phyloP scores from a whole-genome alignment of 2,797 vertebrate species.

The Luscinia megarhynchos region DNA sequence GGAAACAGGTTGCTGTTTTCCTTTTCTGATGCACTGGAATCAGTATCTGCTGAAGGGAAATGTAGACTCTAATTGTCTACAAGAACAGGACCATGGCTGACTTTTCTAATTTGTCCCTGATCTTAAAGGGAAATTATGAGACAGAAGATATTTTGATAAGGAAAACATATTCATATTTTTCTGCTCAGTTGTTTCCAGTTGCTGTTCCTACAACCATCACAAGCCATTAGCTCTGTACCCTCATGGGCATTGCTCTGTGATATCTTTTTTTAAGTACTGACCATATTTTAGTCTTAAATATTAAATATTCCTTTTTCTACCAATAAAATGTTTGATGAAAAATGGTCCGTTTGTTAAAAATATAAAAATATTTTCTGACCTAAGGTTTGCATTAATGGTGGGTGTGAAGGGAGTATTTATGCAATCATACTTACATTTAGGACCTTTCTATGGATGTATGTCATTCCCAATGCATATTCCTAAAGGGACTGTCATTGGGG shows the following conservation, averaged over 20 bases:
- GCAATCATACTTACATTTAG: not conserved
- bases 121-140: not conserved
- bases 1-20: not conserved
- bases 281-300: not conserved
- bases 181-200: not conserved
- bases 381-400: not conserved
- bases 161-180: not conserved
- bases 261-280: not conserved
- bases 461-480: not conserved
- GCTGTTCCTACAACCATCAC: not conserved
- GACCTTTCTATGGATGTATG: not conserved
- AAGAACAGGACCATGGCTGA: not conserved
- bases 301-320: not conserved
- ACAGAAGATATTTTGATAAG: not conserved
- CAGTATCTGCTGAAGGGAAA: not conserved
- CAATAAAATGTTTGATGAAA: not conserved
- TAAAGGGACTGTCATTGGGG: not conserved
- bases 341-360: not conserved
- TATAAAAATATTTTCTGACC: not conserved
- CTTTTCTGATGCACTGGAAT: not conserved
- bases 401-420: not conserved
- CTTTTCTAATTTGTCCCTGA: not conserved
- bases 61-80: not conserved
- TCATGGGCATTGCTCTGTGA: not conserved
- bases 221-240: not conserved